These are phyloP conservation scores for Phragmatobia fuliginosa DNA, from an alignment of 2,888 invertebrate species.

Conservation along the genomic window DNA sequence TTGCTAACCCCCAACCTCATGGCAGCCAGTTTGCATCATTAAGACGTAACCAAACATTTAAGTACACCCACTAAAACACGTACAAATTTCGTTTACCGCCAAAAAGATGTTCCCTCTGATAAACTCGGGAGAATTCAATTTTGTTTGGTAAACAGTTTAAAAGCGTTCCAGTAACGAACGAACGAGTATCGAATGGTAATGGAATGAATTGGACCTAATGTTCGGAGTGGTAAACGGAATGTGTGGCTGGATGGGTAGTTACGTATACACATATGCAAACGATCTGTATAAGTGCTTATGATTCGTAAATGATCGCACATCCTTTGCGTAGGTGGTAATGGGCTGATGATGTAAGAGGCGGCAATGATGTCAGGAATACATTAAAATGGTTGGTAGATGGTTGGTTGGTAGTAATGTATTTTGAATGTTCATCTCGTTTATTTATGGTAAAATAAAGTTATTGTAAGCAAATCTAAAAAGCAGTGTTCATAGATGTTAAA, in stretches of 20 bases:
- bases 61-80: constrained; percentile 43
- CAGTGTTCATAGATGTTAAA: background rate
- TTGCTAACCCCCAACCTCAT: constrained; percentile 25
- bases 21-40: constrained; percentile 40
- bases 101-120: constrained; percentile 46
- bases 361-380: constrained; percentile 39
- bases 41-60: constrained; percentile 47
- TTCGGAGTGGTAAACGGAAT: constrained; percentile 51
- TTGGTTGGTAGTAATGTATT: constrained; percentile 5
- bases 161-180: constrained; percentile 63
- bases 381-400: background rate
- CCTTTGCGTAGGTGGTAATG: constrained; percentile 46
- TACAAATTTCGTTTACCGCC: constrained; percentile 46
- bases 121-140: constrained; percentile 59
- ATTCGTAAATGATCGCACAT: constrained; percentile 47
- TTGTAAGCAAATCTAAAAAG: background rate
- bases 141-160: constrained; percentile 65
- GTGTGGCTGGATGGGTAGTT: constrained; percentile 23
- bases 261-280: constrained; percentile 39
- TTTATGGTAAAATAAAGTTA: background rate
- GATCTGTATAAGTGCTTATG: constrained; percentile 41
- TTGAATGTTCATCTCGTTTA: background rate
- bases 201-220: constrained; percentile 71
- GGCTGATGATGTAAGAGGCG: constrained; percentile 43
- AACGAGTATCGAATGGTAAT: constrained; percentile 72